Base-by-base conservation (phyloP, 2,888 invertebrate genomes). In the Melinaea marsaeus region DNA sequence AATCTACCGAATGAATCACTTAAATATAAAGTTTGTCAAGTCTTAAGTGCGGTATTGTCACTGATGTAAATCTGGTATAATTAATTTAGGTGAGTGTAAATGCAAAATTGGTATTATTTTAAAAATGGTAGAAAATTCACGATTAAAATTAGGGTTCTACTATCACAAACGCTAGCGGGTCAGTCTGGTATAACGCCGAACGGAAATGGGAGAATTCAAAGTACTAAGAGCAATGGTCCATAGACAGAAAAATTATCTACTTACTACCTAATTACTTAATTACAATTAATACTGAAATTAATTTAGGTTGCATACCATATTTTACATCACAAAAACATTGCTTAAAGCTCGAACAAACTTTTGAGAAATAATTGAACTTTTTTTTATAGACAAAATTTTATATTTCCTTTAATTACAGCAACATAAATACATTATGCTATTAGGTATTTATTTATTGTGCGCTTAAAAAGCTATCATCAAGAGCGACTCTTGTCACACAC, bases 1-100 rank as follows among this genome's bases (percentile, higher is more conserved):
- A 33, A 60, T 45, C 45, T 55, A 55, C 60, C 45, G 55, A 60
- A 56, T 48, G 59, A 63, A 61, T 60, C 45, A 61, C 63, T 58
- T 63, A 65, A 57, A 48, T 63, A 61, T 63, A 67, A 67, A 65
- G 65, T 65, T 67, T 60, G 63, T 69, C 61, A 71, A 72, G 72
- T 72, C 69, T 72, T 63, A 64, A 66, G 62, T 69, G 69, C 67
- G 47, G 65, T 72, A 72, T 72, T 72, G 72, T 72, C 72, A 67
- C 69, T 62, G 63, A 64, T 68, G 60, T 63, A 64, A 47, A 65
- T 62, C 61, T 65, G 65, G 61, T 67, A 65, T 59, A 59, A 60
- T 61, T 63, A 60, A 60, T 62, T 57, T 63, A 61, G 34, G 58
- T 61, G 63, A 58, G 60, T 60, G 63, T 67, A 65, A 65, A 67